Base-by-base conservation (phyloP, 2,797 vertebrate genomes). In the Ciconia nigra region DNA sequence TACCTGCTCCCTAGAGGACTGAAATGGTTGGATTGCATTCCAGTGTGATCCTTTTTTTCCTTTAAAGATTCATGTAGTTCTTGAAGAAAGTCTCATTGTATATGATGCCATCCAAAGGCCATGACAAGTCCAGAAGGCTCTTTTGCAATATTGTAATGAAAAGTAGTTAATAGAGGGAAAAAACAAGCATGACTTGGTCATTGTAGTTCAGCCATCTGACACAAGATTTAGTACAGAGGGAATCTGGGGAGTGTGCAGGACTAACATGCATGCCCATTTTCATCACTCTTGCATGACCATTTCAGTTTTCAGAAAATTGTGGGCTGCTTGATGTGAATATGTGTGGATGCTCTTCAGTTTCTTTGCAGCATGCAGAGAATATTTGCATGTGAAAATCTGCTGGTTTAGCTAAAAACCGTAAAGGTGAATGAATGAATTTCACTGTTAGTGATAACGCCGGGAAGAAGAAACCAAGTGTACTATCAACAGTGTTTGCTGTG, bases 301-400 rank as follows among this genome's bases (percentile, higher is more conserved):
- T 86, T 91, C 58, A 55, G 31, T 61, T 82, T 86, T 78, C 61
- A 65, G 39, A 82, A 66, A 69, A 55, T n/a, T 59, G 25, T 71
- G 47, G 84, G 87, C 90, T 94, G 70, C 72, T 97, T 94, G 85
- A 61, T 78, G 83, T 94, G 85, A 85, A 74, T 88, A 74, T 65
- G 20, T 93, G 35, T 95, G 78, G 94, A 62, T 88, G 71, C 78
- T 88, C 61, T 82, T 78, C 70, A 85, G 61, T 95, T 90, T 95
- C 83, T 91, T 96, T 70, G 25, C 63, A 83, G 88, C 91, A 92
- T 54, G 86, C 89, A 95, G 83, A 94, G 37, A 78, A 55, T 66
- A 92, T 74, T 95, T 96, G 93, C 96, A 94, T 95, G 95, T 91
- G 57, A 87, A 96, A 93, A 93, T 83, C 58, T 79, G 14, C 80